Evolutionary conservation across 92 coral and sea anemone genomes (phyloP).

Genomic region (Actinernus sp.): DNA sequence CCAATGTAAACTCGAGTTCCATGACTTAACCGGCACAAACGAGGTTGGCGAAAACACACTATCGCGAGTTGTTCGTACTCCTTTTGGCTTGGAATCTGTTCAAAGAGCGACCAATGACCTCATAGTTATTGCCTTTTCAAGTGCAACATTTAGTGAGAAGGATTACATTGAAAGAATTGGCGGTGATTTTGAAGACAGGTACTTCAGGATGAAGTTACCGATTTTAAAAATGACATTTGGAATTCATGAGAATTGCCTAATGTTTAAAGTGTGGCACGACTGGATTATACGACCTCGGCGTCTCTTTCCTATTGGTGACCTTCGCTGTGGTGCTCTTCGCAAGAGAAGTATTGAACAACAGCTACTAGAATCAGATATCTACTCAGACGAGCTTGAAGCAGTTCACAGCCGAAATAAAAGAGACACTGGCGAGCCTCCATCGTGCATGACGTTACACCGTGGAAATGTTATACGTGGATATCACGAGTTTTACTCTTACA

Average conservation of each 20-base stretch:
- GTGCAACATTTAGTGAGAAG: constrained; percentile 91
- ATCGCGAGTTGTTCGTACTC: constrained; percentile 91
- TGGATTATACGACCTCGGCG: constrained; percentile 71
- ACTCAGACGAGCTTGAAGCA: constrained; percentile 79
- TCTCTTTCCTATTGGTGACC: constrained; percentile 81
- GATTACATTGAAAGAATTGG: constrained; percentile 82
- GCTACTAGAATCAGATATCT: constrained; percentile 83
- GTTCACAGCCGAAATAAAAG: constrained; percentile 67
- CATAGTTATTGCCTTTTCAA: constrained; percentile 79
- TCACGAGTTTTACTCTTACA: constrained; percentile 76
- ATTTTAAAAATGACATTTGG: constrained; percentile 86
- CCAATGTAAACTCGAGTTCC: constrained; percentile 96
- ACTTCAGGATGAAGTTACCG: constrained; percentile 81
- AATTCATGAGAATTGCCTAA: constrained; percentile 84
- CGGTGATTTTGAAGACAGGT: constrained; percentile 97
- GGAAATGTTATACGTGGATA: constrained; percentile 52
- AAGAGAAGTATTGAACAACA: constrained; percentile 79
- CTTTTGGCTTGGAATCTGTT: constrained; percentile 93
- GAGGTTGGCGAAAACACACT: constrained; percentile 77
- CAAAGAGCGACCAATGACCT: constrained; percentile 61
- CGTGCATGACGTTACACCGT: constrained; percentile 61
- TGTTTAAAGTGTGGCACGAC: constrained; percentile 63
- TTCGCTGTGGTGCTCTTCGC: constrained; percentile 76
- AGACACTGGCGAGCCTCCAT: constrained; percentile 46
- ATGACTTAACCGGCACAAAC: constrained; percentile 52